Evolutionary conservation across 2,797 vertebrate species (phyloP), one percentile per base, ranked within the genome.

Genomic region (Ctenopoma kingsleyae): DNA sequence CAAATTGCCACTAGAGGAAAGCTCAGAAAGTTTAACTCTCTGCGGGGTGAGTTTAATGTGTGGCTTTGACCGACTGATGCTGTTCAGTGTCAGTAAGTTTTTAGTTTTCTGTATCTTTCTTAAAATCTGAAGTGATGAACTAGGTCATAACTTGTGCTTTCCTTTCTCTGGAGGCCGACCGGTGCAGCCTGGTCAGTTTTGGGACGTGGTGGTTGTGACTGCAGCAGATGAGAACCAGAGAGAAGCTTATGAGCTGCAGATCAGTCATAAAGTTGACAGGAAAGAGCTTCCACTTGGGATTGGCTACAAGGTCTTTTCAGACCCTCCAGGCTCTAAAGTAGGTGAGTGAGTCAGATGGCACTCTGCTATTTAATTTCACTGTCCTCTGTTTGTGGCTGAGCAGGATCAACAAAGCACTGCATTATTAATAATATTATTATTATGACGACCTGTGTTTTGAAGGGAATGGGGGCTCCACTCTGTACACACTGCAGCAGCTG

Each of bases 401-500:
- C 40, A 6, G 19, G 15, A 41, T n/a, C 22, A 46, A n/a, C 25
- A 66, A 35, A 27, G 7, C 17, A 20, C 22, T 2, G 2, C 20
- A 25, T 55, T 48, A 35, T 51, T 25, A 13, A 35, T 19, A 27
- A 19, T 53, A 4, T 23, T 27, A 16, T 53, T 48, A 0, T 55
- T 36, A 17, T 49, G 9, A 44, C 19, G 9, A 44, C 19, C 9
- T 30, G 22, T 85, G 49, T 78, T 57, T 79, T 72, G 0, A 59
- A 99, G 98, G 98, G 67, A 99, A 99, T 38, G 98, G 98, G 67
- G 98, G 98, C 67, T 98, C 98, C 19, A 98, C 97, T 1, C 91
- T 99, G 55, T 93, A 91, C 11, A 91, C 92, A 12, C 94, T 99
- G 74, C 93, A 48, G 63, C 85, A 87, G 78, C 88, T 99, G 75